phyloP scores from a whole-genome alignment of 2,113 vertebrate species.

The Plestiodon gilberti region DNA sequence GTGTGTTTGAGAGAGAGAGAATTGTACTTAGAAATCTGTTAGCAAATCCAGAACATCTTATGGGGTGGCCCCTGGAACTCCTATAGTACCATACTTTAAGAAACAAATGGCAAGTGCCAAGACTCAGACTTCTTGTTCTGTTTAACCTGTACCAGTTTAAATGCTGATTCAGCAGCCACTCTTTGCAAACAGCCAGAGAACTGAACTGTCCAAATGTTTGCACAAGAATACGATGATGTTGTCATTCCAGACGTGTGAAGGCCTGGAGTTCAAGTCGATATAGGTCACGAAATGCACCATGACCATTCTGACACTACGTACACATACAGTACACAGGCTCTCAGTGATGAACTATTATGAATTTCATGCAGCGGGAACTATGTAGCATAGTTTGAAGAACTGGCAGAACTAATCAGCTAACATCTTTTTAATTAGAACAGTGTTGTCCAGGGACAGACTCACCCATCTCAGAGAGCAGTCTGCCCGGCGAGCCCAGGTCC shows the following conservation, averaged over 20 bases:
- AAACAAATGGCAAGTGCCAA: not conserved
- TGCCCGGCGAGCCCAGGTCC: no score
- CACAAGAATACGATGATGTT: not conserved
- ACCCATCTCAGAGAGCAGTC: no score
- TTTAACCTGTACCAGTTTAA: not conserved
- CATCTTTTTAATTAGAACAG: not conserved
- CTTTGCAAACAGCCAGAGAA: not conserved
- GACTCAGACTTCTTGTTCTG: not conserved
- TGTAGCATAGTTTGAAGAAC: not conserved
- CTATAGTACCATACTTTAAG: not conserved
- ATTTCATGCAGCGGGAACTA: not conserved
- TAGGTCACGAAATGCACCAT: not conserved
- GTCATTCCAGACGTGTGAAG: not conserved
- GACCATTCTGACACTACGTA: no score
- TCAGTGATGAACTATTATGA: not conserved
- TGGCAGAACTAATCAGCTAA: not conserved
- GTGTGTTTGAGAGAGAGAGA: not conserved
- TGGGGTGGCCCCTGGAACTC: not conserved
- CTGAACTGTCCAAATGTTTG: not conserved
- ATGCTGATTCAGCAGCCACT: not conserved
- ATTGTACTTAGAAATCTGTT: not conserved
- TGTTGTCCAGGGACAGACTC: no score
- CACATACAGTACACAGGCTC: not conserved
- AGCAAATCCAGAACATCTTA: not conserved
- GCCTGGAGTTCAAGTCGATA: not conserved